phyloP scores from a whole-genome alignment of 2,113 vertebrate genomes.

The Corvus cornix region DNA sequence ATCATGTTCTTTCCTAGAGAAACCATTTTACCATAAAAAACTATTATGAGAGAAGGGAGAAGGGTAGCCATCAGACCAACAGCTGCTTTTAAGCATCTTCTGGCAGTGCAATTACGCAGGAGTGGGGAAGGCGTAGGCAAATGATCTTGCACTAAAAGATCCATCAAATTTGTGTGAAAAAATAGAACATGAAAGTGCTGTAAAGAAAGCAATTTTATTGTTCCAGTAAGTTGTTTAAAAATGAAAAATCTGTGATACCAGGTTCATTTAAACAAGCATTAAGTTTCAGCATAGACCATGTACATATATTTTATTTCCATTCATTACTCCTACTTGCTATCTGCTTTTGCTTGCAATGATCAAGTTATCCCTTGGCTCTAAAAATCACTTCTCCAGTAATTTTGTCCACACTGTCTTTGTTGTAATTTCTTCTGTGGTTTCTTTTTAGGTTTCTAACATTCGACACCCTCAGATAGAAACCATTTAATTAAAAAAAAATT shows the following conservation, averaged over 20 bases:
- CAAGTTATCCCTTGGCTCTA: neutral
- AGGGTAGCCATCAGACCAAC: neutral
- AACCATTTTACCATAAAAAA: neutral
- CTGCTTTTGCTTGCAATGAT: neutral
- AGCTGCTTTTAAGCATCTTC: neutral
- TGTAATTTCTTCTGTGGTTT: neutral
- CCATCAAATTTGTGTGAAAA: neutral
- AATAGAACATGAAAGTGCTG: neutral
- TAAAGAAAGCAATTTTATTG: neutral
- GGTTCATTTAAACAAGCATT: neutral
- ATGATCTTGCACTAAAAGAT: neutral
- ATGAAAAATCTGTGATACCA: neutral
- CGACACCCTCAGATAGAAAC: accelerated
- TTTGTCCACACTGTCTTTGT: neutral
- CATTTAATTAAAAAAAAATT: neutral
- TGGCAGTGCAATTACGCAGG: accelerated
- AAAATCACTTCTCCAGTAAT: neutral
- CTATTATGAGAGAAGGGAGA: neutral
- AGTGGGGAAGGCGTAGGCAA: neutral
- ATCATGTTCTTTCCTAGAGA: neutral
- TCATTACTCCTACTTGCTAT: neutral
- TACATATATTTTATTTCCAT: neutral
- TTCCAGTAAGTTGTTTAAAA: neutral
- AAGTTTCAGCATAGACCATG: neutral
- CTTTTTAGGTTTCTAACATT: neutral